Evolutionary conservation across 1,140 invertebrate species (phyloP), one percentile per base, ranked within the genome.

Genomic region (Drosophila funebris): DNA sequence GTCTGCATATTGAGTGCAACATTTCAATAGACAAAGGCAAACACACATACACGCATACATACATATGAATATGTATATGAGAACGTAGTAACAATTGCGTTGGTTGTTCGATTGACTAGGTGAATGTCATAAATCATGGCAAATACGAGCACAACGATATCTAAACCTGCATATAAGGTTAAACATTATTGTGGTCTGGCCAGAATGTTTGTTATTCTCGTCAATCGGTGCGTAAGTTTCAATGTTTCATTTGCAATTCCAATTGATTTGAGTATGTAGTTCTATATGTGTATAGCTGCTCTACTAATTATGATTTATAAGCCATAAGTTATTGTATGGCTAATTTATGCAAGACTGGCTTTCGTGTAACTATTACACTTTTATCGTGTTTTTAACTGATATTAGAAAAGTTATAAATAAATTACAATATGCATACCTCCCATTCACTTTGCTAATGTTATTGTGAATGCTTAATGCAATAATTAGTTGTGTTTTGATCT

Each of bases 231-330:
- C 80, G 81, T 85, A 73, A 77, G 76, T 73, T 63, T 64, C 48
- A 46, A 57, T 60, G 62, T 53, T 74, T 77, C 39, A 64, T 73
- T 73, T 76, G 62, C 36, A 57, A 78, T 84, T 79, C 58, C 53
- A 76, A 72, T 73, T 87, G 5, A 53, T 50, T 52, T 66, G 18
- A 8, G 14, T 46, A 5, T 22, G 14, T 39, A n/a, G 44, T 41
- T 73, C 37, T 20, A 3, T 53, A 18, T 56, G 7, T 56, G 13
- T 36, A 27, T 27, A 22, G 24, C 52, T 53, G 56, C 57, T 41
- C 53, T 36, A 74, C 70, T 77, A 73, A 76, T 79, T 83, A 76
- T 79, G 82, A 85, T 82, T 87, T 87, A 87, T 87, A 54, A 44
- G 62, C 69, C 7, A 20, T 4, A 67, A 13, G n/a, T 46, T 41